Base-by-base conservation (phyloP, 2,113 vertebrate species). In the Microtus richardsoni region DNA sequence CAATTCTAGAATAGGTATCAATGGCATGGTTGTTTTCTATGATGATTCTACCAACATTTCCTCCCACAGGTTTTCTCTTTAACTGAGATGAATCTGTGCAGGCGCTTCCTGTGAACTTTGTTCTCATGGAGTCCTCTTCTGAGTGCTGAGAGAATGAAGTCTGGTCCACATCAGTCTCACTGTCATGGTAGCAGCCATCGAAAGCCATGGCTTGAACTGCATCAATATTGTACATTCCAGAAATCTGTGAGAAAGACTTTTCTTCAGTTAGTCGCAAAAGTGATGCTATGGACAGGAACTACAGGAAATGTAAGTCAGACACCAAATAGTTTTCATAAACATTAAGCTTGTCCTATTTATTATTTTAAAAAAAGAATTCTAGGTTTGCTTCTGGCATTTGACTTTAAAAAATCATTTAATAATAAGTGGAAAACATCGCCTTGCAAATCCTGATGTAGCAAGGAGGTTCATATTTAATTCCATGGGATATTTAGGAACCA, bases 21-120 rank as follows among this genome's bases (percentile, higher is more conserved):
- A 99, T 99, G 97, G 98, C 98, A 66, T 99, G 99, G 97, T 99
- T 99, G 98, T 99, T 99, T 98, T 98, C 99, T 89, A 99, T 98
- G 98, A 99, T 98, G 95, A 99, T 98, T 98, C 97, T 97, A 95
- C 99, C 98, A 96, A 99, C 96, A 0, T 99, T 99, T 39, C 98
- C 98, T 73, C 98, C 98, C 60, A 99, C 94, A 1, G 98, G 99
- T 49, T 98, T 98, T 97, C 99, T 99, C 83, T 98, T 99, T 4
- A 99, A 93, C 33, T 78, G 98, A 0, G 98, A 95, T 4, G 97
- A 89, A 47, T 98, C 98, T 1, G 39, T 28, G 1, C 89, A 97
- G 70, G 95, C 73, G 36, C 97, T 62, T 16, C 97, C 97, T 96
- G 87, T 98, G 95, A 98, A 98, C 94, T 85, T 98, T 89, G 96